Evolutionary conservation across 2,113 vertebrate species (phyloP), one percentile per base, ranked within the genome.

Genomic region (Pangasianodon hypophthalmus): DNA sequence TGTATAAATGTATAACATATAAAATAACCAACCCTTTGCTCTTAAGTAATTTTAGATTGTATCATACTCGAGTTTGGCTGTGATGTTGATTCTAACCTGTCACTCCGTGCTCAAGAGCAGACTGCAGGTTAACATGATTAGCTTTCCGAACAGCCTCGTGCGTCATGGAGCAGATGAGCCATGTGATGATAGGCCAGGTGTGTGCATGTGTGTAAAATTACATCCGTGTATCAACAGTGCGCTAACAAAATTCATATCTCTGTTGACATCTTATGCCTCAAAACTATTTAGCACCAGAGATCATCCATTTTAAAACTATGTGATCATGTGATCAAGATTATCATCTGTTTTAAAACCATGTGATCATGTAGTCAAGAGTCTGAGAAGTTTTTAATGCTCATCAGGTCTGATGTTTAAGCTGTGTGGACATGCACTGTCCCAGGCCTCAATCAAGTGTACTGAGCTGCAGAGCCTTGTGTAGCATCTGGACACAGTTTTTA

Each of bases 91-190:
- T 83, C 69, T 67, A 90, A 90, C 9, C 88, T 90, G 91, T 48
- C 88, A 82, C 24, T 48, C 80, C 0, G 26, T 26, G 24, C 24
- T 87, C 44, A 77, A 90, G 56, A 77, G 79, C 88, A 69, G 79
- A 14, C 41, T 71, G 58, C 67, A 32, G 71, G 86, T 89, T 93
- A 93, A 94, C 93, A 92, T 94, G 93, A 94, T 90, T 92, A 90
- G 90, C 88, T 90, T 92, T 91, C 86, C 91, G 91, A 92, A 60
- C 71, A 87, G 79, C 87, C 88, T 90, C 92, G 89, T 94, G 93
- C 91, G 93, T 95, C 95, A 95, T 93, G 91, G 93, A 94, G 94
- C 92, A 73, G 90, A 91, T 92, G 91, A 94, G 85, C 82, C 67
- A 88, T 92, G 91, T 87, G 87, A 86, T 88, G 71, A 80, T 73